These are phyloP conservation scores for Crotalus viridis DNA, from an alignment of 2,113 vertebrate species.

Conservation along the genomic window DNA sequence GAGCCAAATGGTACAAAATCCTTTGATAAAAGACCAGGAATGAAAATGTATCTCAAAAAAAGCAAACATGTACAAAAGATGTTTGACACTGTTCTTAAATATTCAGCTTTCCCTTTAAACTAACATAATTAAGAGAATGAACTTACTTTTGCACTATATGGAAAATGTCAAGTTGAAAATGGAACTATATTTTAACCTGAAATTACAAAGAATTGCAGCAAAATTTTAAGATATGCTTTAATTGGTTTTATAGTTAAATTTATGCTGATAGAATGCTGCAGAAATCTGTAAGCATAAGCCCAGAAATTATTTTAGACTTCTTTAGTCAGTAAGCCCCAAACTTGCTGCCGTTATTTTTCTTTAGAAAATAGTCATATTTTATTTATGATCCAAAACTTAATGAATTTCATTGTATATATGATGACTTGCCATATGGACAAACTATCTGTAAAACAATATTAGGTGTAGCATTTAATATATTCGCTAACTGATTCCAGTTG, in stretches of 20 bases:
- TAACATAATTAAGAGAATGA: conserved; percentile 31
- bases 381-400: neutral
- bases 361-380: neutral
- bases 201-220: neutral
- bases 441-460: neutral
- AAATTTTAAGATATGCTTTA: conserved; percentile 36
- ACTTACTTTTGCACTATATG: conserved; percentile 33
- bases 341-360: conserved; percentile 4
- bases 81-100: conserved; percentile 30
- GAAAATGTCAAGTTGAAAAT: conserved; percentile 1
- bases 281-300: neutral
- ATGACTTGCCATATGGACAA: neutral
- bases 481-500: neutral
- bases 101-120: conserved; percentile 23
- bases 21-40: conserved; percentile 42
- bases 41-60: conserved; percentile 28
- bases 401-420: neutral
- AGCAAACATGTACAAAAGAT: conserved; percentile 20
- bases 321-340: neutral
- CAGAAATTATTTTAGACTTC: neutral
- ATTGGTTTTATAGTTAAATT: conserved; percentile 22
- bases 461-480: neutral
- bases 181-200: conserved; percentile 35
- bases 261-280: neutral
- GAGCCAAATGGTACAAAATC: conserved; percentile 26